Conservation (phyloP, 1,140 invertebrate genomes). For the Monochamus saltuarius region DNA sequence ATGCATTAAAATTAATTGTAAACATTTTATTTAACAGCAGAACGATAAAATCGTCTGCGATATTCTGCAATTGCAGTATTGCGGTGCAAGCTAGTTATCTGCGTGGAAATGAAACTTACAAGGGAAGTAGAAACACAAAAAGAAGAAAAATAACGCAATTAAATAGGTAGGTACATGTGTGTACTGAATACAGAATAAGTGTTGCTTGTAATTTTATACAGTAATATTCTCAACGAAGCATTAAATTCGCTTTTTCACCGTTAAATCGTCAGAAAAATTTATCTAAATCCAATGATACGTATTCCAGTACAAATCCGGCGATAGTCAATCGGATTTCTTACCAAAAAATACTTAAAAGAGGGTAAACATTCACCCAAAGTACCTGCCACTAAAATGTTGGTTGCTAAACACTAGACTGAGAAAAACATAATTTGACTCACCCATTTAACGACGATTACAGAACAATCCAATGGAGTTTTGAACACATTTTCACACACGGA, state of each 20-base stretch:
- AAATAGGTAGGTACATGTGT: not conserved
- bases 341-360: no score
- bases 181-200: conserved; percentile 6
- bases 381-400: no score
- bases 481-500: conserved; percentile 10
- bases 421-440: not conserved
- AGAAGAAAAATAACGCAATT: conserved; percentile 8
- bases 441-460: not conserved
- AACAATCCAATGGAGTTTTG: not conserved
- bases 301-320: no score
- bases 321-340: no score
- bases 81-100: no score
- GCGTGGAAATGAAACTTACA: no score
- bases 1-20: conserved; percentile 5
- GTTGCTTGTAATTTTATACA: conserved; percentile 9
- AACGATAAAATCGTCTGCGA: no score
- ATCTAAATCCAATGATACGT: no score
- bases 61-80: no score
- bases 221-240: not conserved
- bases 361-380: no score
- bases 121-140: not conserved
- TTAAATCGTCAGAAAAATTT: not conserved
- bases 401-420: no score
- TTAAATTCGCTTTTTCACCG: conserved; percentile 7
- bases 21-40: no score